These are phyloP conservation scores for Arctia plantaginis DNA, from an alignment of 2,888 invertebrate genomes.

Conservation along the genomic window DNA sequence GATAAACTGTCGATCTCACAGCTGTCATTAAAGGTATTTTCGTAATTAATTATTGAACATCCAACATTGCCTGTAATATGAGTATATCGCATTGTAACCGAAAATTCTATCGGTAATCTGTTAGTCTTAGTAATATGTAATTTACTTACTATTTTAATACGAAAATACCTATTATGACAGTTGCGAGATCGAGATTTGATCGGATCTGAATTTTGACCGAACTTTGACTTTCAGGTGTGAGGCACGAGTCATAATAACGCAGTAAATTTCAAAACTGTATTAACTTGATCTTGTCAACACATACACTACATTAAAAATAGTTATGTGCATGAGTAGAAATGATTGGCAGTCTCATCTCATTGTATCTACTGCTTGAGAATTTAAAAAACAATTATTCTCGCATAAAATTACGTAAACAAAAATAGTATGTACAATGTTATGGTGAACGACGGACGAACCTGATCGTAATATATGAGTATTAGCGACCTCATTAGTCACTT, in stretches of 20 bases:
- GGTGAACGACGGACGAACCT: constrained; percentile 18
- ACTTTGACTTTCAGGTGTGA: not conserved
- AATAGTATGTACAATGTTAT: constrained; percentile 16
- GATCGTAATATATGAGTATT: constrained; percentile 33
- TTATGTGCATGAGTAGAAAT: not conserved
- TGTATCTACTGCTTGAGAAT: constrained; percentile 10
- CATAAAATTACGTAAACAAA: constrained; percentile 23
- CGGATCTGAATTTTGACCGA: too few species aligned
- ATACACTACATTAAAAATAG: not conserved
- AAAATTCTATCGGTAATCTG: too few species aligned
- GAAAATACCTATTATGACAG: too few species aligned
- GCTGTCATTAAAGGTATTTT: too few species aligned
- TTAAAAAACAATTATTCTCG: constrained; percentile 20
- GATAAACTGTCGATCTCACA: too few species aligned
- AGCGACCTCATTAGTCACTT: constrained; percentile 55
- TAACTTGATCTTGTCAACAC: not conserved
- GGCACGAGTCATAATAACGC: not conserved
- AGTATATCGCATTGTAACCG: too few species aligned
- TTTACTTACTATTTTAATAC: too few species aligned
- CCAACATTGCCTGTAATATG: too few species aligned
- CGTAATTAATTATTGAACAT: too few species aligned
- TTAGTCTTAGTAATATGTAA: too few species aligned
- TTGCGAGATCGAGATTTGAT: too few species aligned
- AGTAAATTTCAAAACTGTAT: not conserved
- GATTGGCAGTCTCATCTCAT: not conserved